Conservation (phyloP, 2,113 vertebrate genomes). For the Piprites chloris region DNA sequence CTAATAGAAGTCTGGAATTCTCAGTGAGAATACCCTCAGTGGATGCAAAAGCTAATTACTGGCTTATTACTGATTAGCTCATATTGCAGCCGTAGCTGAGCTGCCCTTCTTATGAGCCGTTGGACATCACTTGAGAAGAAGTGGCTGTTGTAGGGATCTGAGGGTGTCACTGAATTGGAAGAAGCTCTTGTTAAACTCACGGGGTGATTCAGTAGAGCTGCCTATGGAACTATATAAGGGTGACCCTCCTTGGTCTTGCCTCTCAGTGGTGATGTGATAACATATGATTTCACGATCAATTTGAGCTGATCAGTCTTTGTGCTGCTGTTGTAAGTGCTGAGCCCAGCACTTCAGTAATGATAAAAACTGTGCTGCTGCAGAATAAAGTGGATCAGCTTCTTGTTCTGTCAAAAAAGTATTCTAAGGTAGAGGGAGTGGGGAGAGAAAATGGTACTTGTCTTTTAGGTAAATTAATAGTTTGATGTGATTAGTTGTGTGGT, state of each 20-base stretch:
- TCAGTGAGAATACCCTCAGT: not conserved
- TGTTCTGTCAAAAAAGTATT: not conserved
- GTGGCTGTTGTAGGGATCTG: not conserved
- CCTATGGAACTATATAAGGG: not conserved
- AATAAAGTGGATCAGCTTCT: not conserved
- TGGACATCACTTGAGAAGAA: not conserved
- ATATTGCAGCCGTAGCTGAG: not conserved
- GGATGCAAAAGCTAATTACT: not conserved
- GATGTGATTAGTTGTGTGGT: not conserved
- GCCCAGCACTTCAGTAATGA: not conserved
- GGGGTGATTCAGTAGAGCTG: not conserved
- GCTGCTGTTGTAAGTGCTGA: not conserved
- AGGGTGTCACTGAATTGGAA: not conserved
- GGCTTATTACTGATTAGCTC: not conserved
- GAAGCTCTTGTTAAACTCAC: not conserved
- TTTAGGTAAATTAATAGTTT: not conserved
- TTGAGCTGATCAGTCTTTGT: not conserved
- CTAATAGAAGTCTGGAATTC: not conserved
- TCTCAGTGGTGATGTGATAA: not conserved
- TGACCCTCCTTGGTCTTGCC: not conserved
- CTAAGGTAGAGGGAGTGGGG: not conserved
- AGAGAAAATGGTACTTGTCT: not conserved
- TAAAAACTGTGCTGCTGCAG: not conserved
- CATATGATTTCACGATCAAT: fast-evolving
- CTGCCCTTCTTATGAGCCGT: not conserved